phyloP scores from a whole-genome alignment of 2,113 vertebrate genomes.

The Trogon melanurus region DNA sequence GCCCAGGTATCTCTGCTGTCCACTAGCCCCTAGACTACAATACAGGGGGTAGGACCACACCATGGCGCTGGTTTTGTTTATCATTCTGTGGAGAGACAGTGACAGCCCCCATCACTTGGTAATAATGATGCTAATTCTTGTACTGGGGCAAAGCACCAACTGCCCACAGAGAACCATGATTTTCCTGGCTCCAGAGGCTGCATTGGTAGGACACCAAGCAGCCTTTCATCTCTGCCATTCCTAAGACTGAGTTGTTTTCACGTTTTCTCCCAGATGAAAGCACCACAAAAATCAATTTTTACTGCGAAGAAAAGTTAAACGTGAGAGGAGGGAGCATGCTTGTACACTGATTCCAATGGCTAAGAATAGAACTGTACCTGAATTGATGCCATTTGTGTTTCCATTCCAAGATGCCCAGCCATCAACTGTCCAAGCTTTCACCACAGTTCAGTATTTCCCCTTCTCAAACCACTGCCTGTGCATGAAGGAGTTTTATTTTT shows the following conservation, averaged over 20 bases:
- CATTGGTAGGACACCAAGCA: neutral
- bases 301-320: neutral
- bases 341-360: neutral
- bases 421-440: constrained; percentile 26
- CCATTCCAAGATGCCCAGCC: neutral
- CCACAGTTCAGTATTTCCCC: neutral
- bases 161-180: neutral
- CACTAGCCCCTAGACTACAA: neutral
- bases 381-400: neutral
- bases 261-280: neutral
- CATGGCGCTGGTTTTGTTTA: neutral
- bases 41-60: neutral
- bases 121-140: neutral
- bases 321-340: neutral
- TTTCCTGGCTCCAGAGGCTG: neutral
- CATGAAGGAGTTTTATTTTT: constrained; percentile 67
- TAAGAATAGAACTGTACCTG: neutral
- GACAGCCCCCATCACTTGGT: neutral
- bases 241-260: neutral
- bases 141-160: neutral
- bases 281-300: neutral
- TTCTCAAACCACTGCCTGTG: constrained; percentile 47
- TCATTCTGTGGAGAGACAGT: neutral
- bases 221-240: neutral
- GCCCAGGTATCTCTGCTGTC: neutral